Evolutionary conservation across 2,113 vertebrate species (phyloP), one percentile per base, ranked within the genome.

Genomic region (Muscicapa adusta): DNA sequence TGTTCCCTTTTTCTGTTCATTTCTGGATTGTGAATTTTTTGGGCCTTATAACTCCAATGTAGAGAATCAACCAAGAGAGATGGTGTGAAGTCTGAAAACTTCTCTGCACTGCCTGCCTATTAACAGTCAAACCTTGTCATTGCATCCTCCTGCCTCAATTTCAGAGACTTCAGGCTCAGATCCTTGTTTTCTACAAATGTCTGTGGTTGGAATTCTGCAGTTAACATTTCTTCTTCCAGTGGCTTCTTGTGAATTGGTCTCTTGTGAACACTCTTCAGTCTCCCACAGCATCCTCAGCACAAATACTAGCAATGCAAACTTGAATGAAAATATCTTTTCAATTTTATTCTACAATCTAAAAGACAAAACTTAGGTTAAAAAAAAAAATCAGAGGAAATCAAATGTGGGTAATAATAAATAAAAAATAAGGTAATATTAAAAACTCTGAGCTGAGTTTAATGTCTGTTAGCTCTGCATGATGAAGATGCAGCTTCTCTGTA

Each of bases 151-250:
- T 75, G 18, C 8, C 4, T 20, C 40, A 28, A 2, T 2, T 45
- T 5, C 22, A 76, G 42, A 56, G 40, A 10, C 4, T 68, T 74
- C 19, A 43, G 42, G n/a, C 54, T 61, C 31, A 89, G 80, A 77
- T 58, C 28, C 2, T 18, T 20, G 1, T 47, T 74, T 81, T 42
- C 19, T 58, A 6, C 17, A 10, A 10, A 12, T 6, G 2, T 0
- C 0, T 54, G 17, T 43, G 24, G 45, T 68, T 65, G 36, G 26
- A 83, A 57, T 68, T 72, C 40, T 75, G 10, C 22, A 68, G 34
- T 34, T 54, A 48, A 19, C 5, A 18, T 18, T 8, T 29, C 10
- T 42, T 72, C 73, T 79, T 61, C n/a, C 14, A 54, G 20, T 68
- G 14, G 1, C 11, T 93, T 67, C 60, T 13, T 26, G 14, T 34